Evolutionary conservation across 2,113 vertebrate genomes (phyloP), one percentile per base, ranked within the genome.

Genomic region (Blennius ocellaris): DNA sequence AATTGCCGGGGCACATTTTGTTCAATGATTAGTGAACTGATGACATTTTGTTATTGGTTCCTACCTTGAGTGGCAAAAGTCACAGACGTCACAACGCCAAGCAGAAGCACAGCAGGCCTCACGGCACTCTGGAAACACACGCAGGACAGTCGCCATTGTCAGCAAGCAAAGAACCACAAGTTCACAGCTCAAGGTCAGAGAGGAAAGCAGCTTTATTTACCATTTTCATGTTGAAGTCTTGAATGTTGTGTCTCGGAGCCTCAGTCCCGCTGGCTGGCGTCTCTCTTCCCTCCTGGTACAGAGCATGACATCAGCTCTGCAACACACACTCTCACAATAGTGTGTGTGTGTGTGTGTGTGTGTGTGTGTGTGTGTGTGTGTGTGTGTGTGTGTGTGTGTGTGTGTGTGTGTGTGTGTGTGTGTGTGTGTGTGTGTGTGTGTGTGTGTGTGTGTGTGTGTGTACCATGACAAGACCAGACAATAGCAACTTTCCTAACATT

Each of bases 221-320:
- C 90, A 93, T 92, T 16, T 62, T 81, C 16, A 54, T 56, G 76
- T 12, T 56, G 78, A 62, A 37, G 57, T 40, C 50, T 47, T 63
- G 21, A 48, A 54, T 48, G 40, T 56, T 67, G 56, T 38, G 6
- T 58, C 73, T 44, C 84, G 74, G 50, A 48, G 68, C 58, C 44
- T 66, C 69, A 44, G 68, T 49, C 57, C 50, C 21, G 8, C 72
- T 52, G 8, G 53, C 51, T 61, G 7, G 56, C 40, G 55, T 38
- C 48, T 45, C 6, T 87, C 87, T 88, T 83, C 88, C 90, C 90
- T 89, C 86, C 88, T 86, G 12, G 89, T 77, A 93, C 91, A 14
- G 57, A 16, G 51, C 65, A 48, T 84, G 85, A 92, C 67, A 79
- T 90, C 89, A 91, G 67, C 79, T 63, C 45, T 60, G 50, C 60